Conservation (phyloP, 2,888 invertebrate species). For the Rapana venosa region DNA sequence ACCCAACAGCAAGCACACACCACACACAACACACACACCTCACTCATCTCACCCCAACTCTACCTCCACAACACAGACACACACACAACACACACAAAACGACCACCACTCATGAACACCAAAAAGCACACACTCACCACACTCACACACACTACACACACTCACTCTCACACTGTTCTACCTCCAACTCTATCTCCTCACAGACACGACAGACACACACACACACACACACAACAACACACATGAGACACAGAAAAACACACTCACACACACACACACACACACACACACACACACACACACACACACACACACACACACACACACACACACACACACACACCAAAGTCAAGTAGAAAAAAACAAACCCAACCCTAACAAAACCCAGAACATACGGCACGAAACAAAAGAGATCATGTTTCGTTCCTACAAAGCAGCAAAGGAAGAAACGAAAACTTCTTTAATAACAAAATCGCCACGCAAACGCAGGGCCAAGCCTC, state of each 20-base stretch:
- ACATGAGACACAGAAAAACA: too few species aligned
- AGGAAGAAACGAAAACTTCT: not conserved
- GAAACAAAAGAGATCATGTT: not conserved
- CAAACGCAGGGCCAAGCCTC: not conserved
- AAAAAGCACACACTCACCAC: not conserved
- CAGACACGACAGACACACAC: too few species aligned
- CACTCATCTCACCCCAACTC: too few species aligned
- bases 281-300: slow-evolving; percentile 20
- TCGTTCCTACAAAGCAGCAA: not conserved
- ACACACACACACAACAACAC: not conserved
- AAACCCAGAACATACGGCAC: not conserved
- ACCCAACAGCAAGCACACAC: too few species aligned
- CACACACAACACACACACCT: too few species aligned
- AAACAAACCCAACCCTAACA: not conserved
- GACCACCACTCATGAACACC: not conserved
- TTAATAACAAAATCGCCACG: not conserved
- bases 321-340: slow-evolving; percentile 27
- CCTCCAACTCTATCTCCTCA: too few species aligned
- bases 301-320: slow-evolving; percentile 8
- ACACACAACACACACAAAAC: not conserved
- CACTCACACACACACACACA: not conserved
- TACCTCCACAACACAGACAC: too few species aligned
- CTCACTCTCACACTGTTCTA: not conserved
- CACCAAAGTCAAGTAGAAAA: not conserved
- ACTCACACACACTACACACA: slow-evolving; percentile 7